These are phyloP conservation scores for Kuschelorhynchus macadamiae DNA, from an alignment of 2,888 invertebrate species.

Conservation along the genomic window DNA sequence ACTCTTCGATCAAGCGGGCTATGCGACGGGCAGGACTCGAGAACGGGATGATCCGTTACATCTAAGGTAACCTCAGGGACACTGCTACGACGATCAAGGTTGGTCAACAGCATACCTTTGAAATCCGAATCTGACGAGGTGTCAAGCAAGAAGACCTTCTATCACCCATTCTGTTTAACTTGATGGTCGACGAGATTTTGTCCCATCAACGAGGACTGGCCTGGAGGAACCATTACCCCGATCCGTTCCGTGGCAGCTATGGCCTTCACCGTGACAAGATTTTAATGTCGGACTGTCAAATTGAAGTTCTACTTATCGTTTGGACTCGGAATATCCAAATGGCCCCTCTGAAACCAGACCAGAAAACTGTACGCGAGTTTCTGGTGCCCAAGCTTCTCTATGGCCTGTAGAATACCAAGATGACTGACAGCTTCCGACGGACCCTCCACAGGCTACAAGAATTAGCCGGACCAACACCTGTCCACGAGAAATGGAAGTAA, in stretches of 20 bases:
- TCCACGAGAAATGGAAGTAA: too few species aligned
- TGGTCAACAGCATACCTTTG: constrained; percentile 1
- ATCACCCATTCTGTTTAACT: constrained; percentile 36
- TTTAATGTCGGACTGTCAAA: constrained; percentile 20
- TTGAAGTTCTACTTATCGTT: constrained; percentile 14
- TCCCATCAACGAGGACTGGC: not conserved
- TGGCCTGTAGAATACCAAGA: constrained; percentile 59
- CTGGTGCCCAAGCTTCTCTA: constrained; percentile 63
- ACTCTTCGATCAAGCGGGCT: constrained; percentile 23
- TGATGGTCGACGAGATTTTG: constrained; percentile 56
- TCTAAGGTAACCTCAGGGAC: not conserved
- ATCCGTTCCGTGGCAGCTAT: not conserved
- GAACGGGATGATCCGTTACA: not conserved
- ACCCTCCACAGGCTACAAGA: not conserved
- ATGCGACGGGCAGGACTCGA: constrained; percentile 39
- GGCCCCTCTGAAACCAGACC: constrained; percentile 65
- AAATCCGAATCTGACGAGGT: constrained; percentile 56
- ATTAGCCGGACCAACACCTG: not conserved
- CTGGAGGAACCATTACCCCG: not conserved
- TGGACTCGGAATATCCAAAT: constrained; percentile 55
- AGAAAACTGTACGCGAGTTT: constrained; percentile 59
- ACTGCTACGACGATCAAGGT: constrained; percentile 41
- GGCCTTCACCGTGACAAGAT: constrained; percentile 53
- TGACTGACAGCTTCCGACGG: constrained; percentile 27
- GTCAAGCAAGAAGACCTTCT: constrained; percentile 52